Base-by-base conservation (phyloP, 1,140 invertebrate genomes). In the Lucilia sericata region DNA sequence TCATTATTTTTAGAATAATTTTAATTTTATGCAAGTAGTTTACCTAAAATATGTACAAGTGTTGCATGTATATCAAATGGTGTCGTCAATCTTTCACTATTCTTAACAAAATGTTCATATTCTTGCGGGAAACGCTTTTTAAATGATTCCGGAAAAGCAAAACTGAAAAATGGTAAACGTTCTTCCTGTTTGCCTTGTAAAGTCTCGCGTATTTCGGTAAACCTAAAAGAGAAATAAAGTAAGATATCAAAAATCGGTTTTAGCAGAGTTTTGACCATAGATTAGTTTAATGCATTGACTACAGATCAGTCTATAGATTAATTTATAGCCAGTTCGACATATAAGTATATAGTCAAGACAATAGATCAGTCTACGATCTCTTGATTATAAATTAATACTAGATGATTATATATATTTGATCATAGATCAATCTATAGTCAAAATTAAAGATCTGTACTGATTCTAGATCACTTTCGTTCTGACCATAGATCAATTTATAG, bases 151-250 rank as follows among this genome's bases (percentile, higher is more conserved):
- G 97, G 97, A 86, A 98, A 93, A 0, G 93, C 91, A 82, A 98
- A 94, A 0, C 95, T 94, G 90, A 98, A 96, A 86, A 97, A 95
- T 0, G 97, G 97, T 42, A 98, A 86, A 8, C 97, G 93, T 88
- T 98, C 97, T 89, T 98, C 97, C 85, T 96, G 94, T 91, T 97
- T 97, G 0, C 97, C 97, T 91, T 98, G 96, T 12, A 97, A 92
- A 0, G 96, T 97, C 86, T 96, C 94, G 1, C 97, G 93, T 10
- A 98, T 94, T 76, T 94, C 93, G 0, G 96, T 94, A 91, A 97
- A 97, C 87, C 96, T 96, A 85, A 25, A 91, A 76, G 25, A 83
- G 4, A 82, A 51, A 70, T 82, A 5, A 60, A 81, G 2, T 60
- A 47, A 75, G 7, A 5, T 1, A 36, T 83, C 42, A 30, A 30